Conservation (phyloP, 2,888 invertebrate species). For the Lymantria dispar region DNA sequence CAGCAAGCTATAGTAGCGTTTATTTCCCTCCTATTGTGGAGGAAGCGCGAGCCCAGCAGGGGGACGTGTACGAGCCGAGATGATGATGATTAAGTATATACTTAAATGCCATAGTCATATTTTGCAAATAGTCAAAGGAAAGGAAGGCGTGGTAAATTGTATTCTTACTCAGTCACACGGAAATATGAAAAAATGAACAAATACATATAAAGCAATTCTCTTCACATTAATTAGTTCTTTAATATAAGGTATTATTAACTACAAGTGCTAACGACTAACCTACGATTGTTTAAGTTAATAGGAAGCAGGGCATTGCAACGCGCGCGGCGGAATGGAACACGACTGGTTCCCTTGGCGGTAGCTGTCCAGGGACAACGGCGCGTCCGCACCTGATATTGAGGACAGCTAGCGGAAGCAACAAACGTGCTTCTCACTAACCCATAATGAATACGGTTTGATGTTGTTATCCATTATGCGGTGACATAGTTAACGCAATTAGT, state of each 20-base stretch:
- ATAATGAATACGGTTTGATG: slow-evolving; percentile 30
- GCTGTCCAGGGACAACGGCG: slow-evolving; percentile 56
- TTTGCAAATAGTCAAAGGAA: no score
- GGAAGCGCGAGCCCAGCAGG: no score
- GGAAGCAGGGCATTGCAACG: slow-evolving; percentile 61
- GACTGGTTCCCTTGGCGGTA: slow-evolving; percentile 64
- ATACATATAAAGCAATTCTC: no score
- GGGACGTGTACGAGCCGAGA: no score
- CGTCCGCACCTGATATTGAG: slow-evolving; percentile 64
- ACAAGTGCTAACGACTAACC: slow-evolving; percentile 14
- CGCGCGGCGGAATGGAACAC: slow-evolving; percentile 65
- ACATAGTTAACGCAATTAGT: not conserved
- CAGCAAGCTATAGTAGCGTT: no score
- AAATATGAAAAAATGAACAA: no score
- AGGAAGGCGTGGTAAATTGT: no score
- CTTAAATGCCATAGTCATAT: no score
- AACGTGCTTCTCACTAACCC: slow-evolving; percentile 47
- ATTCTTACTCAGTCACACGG: no score
- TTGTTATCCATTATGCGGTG: not conserved
- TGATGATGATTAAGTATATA: no score
- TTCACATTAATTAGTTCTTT: no score
- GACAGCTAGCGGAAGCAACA: slow-evolving; percentile 54
- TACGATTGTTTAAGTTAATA: slow-evolving; percentile 28
- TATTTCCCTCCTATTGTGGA: no score
- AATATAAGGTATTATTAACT: slow-evolving; percentile 16